phyloP scores from a whole-genome alignment of 2,888 invertebrate genomes.

The Synanthedon andrenaeformis region DNA sequence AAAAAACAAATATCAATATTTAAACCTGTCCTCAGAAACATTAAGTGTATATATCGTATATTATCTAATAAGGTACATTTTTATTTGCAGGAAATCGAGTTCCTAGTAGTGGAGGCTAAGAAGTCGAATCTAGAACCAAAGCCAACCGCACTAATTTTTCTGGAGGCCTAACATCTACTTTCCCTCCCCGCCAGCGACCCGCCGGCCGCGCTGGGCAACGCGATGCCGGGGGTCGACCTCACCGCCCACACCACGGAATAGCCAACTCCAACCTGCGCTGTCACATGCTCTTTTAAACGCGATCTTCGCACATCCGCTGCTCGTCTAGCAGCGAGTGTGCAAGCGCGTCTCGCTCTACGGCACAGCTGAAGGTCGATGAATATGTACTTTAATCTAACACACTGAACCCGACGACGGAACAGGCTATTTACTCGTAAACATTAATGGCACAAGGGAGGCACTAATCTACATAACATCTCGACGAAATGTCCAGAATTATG shows the following conservation, averaged over 20 bases:
- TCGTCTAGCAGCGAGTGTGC: slow-evolving; percentile 1
- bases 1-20: too few relatives aligned
- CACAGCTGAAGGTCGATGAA: slow-evolving; percentile 21
- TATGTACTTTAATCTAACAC: slow-evolving; percentile 17
- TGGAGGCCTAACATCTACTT: slow-evolving; percentile 93
- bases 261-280: slow-evolving; percentile 71
- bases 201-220: slow-evolving; percentile 76
- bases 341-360: slow-evolving; percentile 33
- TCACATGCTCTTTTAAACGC: slow-evolving; percentile 67
- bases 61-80: too few relatives aligned
- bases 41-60: too few relatives aligned
- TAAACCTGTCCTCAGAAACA: too few relatives aligned
- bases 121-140: slow-evolving; percentile 92
- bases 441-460: slow-evolving; percentile 67
- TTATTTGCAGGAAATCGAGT: slow-evolving; percentile 83
- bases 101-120: slow-evolving; percentile 93
- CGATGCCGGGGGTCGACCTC: slow-evolving; percentile 72
- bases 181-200: slow-evolving; percentile 87
- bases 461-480: slow-evolving; percentile 30
- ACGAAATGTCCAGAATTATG: slow-evolving; percentile 22
- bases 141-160: slow-evolving; percentile 89
- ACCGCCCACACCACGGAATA: slow-evolving; percentile 71
- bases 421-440: slow-evolving; percentile 35
- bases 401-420: slow-evolving; percentile 36
- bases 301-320: neutral